Evolutionary conservation across 2,113 vertebrate species (phyloP), one percentile per base, ranked within the genome.

Genomic region (Silurus meridionalis): DNA sequence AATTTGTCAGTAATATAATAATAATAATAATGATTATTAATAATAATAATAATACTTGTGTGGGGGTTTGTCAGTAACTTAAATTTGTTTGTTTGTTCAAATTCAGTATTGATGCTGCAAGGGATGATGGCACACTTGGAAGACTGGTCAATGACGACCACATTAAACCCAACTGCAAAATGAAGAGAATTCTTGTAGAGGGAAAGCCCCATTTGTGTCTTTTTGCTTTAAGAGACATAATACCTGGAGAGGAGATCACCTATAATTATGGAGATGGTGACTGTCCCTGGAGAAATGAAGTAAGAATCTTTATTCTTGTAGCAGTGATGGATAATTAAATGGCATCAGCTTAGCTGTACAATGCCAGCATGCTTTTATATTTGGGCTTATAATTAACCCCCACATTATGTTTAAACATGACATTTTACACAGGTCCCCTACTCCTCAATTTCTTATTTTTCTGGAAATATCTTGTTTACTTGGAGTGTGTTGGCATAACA

Each of bases 201-300:
- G 48, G 11, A 84, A 87, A 28, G 67, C 86, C 63, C 5, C 61
- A 69, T 84, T 69, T 80, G 28, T 72, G 82, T 17, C 67, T 57
- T 58, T 83, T 60, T 72, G 63, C 25, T 7, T 28, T 55, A 71
- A 83, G 50, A 71, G 48, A 83, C 53, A 83, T 57, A 71, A 58
- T 15, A 17, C 82, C 52, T 74, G 82, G 67, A 83, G 82, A 83
- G 2, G 64, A 83, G 25, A 72, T 72, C 8, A 57, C 23, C 1
- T 83, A 72, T 72, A 71, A 71, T 57, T 83, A 83, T 72, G 67
- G 82, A 58, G 50, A 55, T 71, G 17, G 17, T 37, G 15, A 72
- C 60, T 74, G 28, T 71, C 25, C 67, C 37, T 83, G 67, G 52
- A 74, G 83, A 50, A 57, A 2, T 57, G n/a, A 66, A 52, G 21